phyloP scores from a whole-genome alignment of 1,140 invertebrate species.

The Aricia agestis region DNA sequence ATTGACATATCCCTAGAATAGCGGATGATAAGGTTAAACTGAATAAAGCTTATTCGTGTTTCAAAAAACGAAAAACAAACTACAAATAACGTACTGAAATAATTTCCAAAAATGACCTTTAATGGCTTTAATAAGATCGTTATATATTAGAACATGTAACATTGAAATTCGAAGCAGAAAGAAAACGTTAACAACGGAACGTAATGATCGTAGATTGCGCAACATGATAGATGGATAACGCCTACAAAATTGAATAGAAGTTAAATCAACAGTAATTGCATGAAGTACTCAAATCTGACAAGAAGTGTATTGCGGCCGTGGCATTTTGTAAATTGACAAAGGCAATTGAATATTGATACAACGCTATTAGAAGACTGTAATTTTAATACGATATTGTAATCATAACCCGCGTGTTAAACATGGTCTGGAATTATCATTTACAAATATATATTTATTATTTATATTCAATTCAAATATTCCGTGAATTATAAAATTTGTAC shows the following conservation, averaged over 20 bases:
- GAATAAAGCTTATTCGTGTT: not conserved
- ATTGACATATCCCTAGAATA: not conserved
- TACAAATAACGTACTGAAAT: not conserved
- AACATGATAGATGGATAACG: slow-evolving; percentile 31
- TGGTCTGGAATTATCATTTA: not conserved
- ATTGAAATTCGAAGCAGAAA: slow-evolving; percentile 13
- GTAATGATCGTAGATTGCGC: slow-evolving; percentile 33
- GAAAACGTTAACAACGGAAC: slow-evolving; percentile 28
- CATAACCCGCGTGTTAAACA: not conserved
- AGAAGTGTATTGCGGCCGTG: slow-evolving; percentile 17
- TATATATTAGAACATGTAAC: not conserved
- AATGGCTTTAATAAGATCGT: not conserved
- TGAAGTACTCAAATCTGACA: slow-evolving; percentile 25
- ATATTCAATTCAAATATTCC: no score
- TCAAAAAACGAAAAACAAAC: not conserved
- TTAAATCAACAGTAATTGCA: slow-evolving; percentile 32
- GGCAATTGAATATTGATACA: slow-evolving; percentile 11
- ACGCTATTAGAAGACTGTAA: not conserved
- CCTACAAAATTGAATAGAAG: slow-evolving; percentile 25
- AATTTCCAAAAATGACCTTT: not conserved
- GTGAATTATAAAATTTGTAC: no score
- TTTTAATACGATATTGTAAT: not conserved
- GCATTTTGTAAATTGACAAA: slow-evolving; percentile 15
- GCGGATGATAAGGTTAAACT: not conserved
- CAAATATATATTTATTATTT: not conserved